These are phyloP conservation scores for Toxotes chatareus DNA, from an alignment of 2,113 vertebrate genomes.

Conservation along the genomic window DNA sequence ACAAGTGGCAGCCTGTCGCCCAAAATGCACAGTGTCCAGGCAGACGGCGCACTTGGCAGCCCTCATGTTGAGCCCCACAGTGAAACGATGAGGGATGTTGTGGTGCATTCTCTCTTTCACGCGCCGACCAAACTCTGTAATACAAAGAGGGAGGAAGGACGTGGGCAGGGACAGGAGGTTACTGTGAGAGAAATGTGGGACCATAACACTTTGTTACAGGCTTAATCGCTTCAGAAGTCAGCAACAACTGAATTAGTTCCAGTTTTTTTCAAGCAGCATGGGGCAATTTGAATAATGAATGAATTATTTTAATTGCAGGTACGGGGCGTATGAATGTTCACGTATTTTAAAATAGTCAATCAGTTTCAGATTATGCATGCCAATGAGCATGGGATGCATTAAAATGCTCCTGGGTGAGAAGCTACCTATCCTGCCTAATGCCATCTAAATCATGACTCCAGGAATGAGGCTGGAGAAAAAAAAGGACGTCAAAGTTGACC, in stretches of 20 bases:
- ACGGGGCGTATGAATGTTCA: slow-evolving; percentile 10
- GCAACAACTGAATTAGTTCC: slow-evolving; percentile 20
- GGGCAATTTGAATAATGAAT: slow-evolving; percentile 45
- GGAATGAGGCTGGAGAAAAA: slow-evolving; percentile 4
- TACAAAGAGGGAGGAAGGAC: slow-evolving; percentile 18
- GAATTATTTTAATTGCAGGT: slow-evolving; percentile 3
- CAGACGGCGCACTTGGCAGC: slow-evolving; percentile 97
- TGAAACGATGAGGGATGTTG: slow-evolving; percentile 98
- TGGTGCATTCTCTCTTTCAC: slow-evolving; percentile 99
- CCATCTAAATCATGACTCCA: slow-evolving; percentile 28
- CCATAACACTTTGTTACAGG: slow-evolving; percentile 3
- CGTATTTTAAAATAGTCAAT: slow-evolving; percentile 12
- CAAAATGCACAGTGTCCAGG: slow-evolving; percentile 98
- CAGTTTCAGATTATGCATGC: slow-evolving; percentile 51
- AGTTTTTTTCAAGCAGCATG: slow-evolving; percentile 38
- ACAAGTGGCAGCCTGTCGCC: slow-evolving; percentile 97
- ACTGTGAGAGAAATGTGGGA: slow-evolving; percentile 18
- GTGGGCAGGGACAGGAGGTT: not conserved
- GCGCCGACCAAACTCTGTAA: slow-evolving; percentile 93
- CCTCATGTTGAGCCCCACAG: slow-evolving; percentile 96
- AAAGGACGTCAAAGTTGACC: not conserved
- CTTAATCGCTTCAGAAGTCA: slow-evolving; percentile 15
- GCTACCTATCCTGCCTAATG: slow-evolving; percentile 18
- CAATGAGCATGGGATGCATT: slow-evolving; percentile 58
- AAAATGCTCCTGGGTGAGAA: slow-evolving; percentile 47